phyloP scores from a whole-genome alignment of 2,797 vertebrate species.

The Zenarchopterus dispar region DNA sequence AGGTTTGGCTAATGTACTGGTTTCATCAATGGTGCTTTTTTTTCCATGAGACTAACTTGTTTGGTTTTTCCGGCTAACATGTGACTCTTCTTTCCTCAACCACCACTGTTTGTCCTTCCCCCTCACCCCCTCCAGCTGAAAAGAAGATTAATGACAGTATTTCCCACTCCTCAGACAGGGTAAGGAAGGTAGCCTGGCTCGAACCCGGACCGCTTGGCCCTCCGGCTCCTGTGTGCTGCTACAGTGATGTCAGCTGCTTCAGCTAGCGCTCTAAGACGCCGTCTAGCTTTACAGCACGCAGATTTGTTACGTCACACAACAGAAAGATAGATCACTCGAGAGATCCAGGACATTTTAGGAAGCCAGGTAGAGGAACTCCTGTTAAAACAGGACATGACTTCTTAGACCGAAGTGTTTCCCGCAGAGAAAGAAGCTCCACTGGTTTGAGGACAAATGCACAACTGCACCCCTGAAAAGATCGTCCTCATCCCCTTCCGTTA shows the following conservation, averaged over 20 bases:
- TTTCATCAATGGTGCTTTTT: constrained; percentile 46
- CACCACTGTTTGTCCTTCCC: constrained; percentile 70
- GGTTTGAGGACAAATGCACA: constrained; percentile 13
- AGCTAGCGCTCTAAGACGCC: constrained; percentile 61
- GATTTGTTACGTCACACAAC: constrained; percentile 30
- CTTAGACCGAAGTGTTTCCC: not conserved
- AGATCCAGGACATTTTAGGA: constrained; percentile 5
- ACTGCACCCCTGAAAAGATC: constrained; percentile 10
- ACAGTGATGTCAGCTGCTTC: constrained; percentile 76
- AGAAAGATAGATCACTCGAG: constrained; percentile 1
- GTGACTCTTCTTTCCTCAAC: constrained; percentile 75
- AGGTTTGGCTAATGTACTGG: constrained; percentile 72
- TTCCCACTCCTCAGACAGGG: constrained; percentile 80
- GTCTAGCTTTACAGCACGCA: constrained; percentile 37
- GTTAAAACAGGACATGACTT: constrained; percentile 3
- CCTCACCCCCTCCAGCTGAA: constrained; percentile 72
- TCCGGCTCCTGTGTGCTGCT: constrained; percentile 73
- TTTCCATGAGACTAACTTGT: constrained; percentile 71
- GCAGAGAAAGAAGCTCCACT: constrained; percentile 1
- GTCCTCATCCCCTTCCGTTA: constrained; percentile 45
- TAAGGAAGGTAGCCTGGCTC: constrained; percentile 80
- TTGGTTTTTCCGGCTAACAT: constrained; percentile 78
- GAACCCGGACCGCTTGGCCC: constrained; percentile 66
- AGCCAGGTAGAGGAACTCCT: constrained; percentile 7
- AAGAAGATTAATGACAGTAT: constrained; percentile 84